These are phyloP conservation scores for Tragelaphus buxtoni DNA, from an alignment of 2,113 vertebrate genomes.

Conservation along the genomic window DNA sequence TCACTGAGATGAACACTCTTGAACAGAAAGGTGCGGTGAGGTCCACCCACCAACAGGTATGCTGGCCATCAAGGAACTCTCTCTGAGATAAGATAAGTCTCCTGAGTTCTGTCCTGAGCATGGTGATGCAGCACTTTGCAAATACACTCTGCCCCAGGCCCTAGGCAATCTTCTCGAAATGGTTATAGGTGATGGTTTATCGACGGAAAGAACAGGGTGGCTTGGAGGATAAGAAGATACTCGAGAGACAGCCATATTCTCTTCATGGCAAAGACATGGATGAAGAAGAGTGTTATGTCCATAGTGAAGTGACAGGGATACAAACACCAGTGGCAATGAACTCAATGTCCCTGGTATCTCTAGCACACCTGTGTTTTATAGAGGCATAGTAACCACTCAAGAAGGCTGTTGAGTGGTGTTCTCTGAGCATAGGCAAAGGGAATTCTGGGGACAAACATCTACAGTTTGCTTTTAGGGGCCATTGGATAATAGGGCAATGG, in stretches of 20 bases:
- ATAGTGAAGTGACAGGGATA: background rate
- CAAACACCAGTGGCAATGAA: background rate
- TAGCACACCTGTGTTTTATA: background rate
- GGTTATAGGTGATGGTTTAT: background rate
- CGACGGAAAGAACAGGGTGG: background rate
- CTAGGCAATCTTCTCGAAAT: background rate
- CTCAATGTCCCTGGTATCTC: background rate
- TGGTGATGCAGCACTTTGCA: background rate
- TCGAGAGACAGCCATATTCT: background rate
- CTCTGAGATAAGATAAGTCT: background rate
- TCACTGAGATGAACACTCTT: background rate
- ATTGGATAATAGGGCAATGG: background rate
- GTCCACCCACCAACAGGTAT: background rate
- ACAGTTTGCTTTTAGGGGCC: background rate
- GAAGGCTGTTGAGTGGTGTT: background rate
- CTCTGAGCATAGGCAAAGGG: background rate
- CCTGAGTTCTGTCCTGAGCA: background rate
- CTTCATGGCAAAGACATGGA: background rate
- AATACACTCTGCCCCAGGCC: background rate
- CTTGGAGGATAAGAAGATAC: background rate
- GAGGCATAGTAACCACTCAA: background rate
- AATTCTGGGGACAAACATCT: background rate
- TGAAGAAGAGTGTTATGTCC: background rate
- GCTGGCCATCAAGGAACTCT: background rate
- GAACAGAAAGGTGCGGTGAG: background rate